phyloP scores from a whole-genome alignment of 2,888 invertebrate species.

The Nephrotoma guestfalica region DNA sequence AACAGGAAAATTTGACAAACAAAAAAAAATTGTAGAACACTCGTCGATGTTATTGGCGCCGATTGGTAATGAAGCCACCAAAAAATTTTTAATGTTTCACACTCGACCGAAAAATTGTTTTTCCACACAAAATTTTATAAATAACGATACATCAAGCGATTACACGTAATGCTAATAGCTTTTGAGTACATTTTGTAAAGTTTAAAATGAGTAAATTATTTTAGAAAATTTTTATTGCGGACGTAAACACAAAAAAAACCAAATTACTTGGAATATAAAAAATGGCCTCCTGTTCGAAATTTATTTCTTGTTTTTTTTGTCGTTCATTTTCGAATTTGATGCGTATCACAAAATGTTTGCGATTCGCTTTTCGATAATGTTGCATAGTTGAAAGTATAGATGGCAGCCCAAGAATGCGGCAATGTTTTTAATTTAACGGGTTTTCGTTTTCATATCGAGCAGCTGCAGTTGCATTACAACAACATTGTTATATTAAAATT shows the following conservation, averaged over 20 bases:
- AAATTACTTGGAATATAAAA: background rate
- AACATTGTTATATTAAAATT: too few relatives aligned
- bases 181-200: background rate
- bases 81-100: background rate
- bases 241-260: slow-evolving; percentile 4
- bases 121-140: background rate
- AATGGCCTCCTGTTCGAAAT: slow-evolving; percentile 2
- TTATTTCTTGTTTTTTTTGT: background rate
- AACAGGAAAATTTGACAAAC: background rate
- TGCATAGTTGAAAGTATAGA: background rate
- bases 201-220: background rate
- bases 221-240: slow-evolving; percentile 1
- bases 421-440: too few relatives aligned
- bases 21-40: background rate
- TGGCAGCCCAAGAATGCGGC: background rate
- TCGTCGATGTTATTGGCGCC: slow-evolving; percentile 1
- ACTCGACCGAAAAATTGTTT: background rate
- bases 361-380: background rate
- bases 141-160: background rate
- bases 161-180: background rate
- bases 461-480: too few relatives aligned
- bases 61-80: background rate
- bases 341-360: background rate
- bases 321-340: background rate
- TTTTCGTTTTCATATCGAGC: too few relatives aligned